phyloP scores from a whole-genome alignment of 2,888 invertebrate species.

The Melikaiella ostensackeni region DNA sequence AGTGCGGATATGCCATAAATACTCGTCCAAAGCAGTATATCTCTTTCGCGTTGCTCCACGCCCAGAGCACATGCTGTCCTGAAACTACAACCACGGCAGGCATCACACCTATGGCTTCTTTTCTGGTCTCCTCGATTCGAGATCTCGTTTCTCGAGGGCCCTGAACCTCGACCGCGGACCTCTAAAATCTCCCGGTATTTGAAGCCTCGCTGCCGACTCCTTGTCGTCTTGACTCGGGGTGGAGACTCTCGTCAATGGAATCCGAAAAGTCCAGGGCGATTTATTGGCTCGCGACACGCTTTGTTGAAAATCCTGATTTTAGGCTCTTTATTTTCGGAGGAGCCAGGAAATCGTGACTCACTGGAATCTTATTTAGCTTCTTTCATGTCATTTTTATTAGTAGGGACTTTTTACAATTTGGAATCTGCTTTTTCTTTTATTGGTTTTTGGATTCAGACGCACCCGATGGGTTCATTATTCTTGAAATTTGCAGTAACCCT shows the following conservation, averaged over 20 bases:
- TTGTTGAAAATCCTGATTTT: constrained; percentile 14
- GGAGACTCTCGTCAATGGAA: constrained; percentile 25
- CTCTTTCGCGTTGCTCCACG: constrained; percentile 74
- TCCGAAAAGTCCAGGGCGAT: constrained; percentile 3
- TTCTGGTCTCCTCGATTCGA: constrained; percentile 48
- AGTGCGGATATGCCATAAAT: constrained; percentile 76
- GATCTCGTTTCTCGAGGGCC: constrained; percentile 40
- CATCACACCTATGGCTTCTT: constrained; percentile 58
- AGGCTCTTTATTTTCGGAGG: constrained; percentile 3
- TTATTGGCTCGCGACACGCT: constrained; percentile 2
- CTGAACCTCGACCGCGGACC: constrained; percentile 15
- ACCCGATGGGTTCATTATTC: too few species aligned
- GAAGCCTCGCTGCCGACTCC: constrained; percentile 45
- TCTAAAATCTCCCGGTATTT: constrained; percentile 41
- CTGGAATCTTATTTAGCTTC: not conserved
- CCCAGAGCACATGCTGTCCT: constrained; percentile 75
- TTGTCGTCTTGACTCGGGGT: constrained; percentile 47
- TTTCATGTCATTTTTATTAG: not conserved
- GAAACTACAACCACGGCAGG: constrained; percentile 52
- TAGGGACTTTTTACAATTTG: not conserved
- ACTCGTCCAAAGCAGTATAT: constrained; percentile 74
- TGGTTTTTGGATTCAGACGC: too few species aligned
- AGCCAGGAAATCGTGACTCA: constrained; percentile 10
- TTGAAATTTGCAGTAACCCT: too few species aligned
- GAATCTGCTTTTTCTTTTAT: too few species aligned